phyloP scores from a whole-genome alignment of 35 echinoderm and acorn worm genomes.

The Anneissia japonica region DNA sequence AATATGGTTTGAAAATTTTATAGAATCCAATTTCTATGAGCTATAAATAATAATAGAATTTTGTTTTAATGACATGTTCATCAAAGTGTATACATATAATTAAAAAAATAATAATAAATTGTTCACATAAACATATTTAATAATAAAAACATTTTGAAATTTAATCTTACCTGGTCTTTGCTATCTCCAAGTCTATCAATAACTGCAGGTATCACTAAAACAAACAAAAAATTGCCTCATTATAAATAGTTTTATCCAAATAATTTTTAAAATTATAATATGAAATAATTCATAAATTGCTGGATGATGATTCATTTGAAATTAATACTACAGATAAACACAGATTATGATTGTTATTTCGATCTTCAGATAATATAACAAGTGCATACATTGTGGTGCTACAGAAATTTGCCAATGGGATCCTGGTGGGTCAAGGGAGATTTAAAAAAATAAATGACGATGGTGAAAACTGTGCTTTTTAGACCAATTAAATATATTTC shows the following conservation, averaged over 20 bases:
- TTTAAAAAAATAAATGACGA: too few relatives aligned
- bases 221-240: slow-evolving; percentile 1
- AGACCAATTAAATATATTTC: too few relatives aligned
- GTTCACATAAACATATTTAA: background rate
- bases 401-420: background rate
- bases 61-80: background rate
- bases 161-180: slow-evolving; percentile 69
- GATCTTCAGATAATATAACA: background rate
- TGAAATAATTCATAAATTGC: background rate
- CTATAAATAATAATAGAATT: too few relatives aligned
- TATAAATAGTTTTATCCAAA: background rate
- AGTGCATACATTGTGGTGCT: background rate
- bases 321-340: background rate
- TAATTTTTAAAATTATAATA: background rate
- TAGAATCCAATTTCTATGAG: too few relatives aligned
- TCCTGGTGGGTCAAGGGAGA: too few relatives aligned
- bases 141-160: background rate
- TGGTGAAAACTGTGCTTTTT: too few relatives aligned
- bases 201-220: slow-evolving; percentile 61
- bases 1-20: too few relatives aligned
- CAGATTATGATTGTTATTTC: background rate
- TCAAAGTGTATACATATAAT: background rate
- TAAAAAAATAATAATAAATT: background rate
- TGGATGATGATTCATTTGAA: slow-evolving; percentile 9
- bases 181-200: slow-evolving; percentile 85